Conservation (phyloP, 2,113 vertebrate species). For the Syngnathus typhle region DNA sequence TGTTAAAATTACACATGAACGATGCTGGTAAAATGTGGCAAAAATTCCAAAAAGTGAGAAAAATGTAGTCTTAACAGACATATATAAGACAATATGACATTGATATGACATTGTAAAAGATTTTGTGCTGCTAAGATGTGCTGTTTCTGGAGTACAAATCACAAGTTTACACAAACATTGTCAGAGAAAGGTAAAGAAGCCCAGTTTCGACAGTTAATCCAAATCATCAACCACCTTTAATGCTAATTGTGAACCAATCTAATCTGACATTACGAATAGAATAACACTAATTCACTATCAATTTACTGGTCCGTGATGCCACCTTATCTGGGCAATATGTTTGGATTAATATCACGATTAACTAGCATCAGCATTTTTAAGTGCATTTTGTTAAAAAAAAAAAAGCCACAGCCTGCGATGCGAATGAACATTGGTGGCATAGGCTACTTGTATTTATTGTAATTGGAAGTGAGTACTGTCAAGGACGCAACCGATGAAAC, state of each 20-base stretch:
- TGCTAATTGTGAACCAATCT: not conserved
- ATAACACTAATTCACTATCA: not conserved
- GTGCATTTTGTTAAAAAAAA: not conserved
- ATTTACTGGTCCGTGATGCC: constrained; percentile 4
- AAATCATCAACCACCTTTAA: not conserved
- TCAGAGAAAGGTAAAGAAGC: not conserved
- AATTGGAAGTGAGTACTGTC: not conserved
- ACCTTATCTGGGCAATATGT: not conserved
- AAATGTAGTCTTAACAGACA: constrained; percentile 30
- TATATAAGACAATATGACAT: not conserved
- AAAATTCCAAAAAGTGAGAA: constrained; percentile 44
- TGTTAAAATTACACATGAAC: constrained; percentile 45
- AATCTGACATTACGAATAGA: not conserved
- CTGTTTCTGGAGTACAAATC: constrained; percentile 47
- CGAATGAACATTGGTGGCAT: not conserved
- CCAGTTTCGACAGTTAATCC: constrained; percentile 28
- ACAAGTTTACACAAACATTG: constrained; percentile 49
- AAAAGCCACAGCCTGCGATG: not conserved
- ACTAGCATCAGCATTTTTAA: not conserved
- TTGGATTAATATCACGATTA: not conserved
- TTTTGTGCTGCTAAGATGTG: constrained; percentile 63
- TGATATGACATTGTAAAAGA: constrained; percentile 41
- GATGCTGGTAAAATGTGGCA: constrained; percentile 46
- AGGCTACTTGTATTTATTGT: not conserved
- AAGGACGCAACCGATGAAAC: constrained; percentile 29